These are phyloP conservation scores for Drosophila melanica DNA, from an alignment of 1,140 invertebrate species.

Conservation along the genomic window DNA sequence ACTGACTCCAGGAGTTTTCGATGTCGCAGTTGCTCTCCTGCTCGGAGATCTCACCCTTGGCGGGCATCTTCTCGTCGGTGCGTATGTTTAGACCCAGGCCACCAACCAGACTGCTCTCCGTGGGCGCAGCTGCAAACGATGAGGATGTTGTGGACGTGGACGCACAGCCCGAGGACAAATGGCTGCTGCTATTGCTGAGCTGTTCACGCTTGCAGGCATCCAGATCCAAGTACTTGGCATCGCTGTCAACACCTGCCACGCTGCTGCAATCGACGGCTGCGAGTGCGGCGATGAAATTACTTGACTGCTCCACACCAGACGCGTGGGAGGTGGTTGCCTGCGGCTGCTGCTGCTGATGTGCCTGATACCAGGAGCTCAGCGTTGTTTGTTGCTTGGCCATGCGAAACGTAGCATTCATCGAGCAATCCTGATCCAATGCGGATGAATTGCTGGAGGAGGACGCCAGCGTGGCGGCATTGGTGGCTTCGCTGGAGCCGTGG, in stretches of 20 bases:
- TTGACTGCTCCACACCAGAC: constrained; percentile 56
- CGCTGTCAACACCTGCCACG: constrained; percentile 60
- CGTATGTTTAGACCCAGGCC: constrained; percentile 89
- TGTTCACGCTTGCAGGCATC: constrained; percentile 80
- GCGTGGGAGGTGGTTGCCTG: constrained; percentile 35
- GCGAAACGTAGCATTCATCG: constrained; percentile 69
- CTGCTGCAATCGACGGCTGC: constrained; percentile 70
- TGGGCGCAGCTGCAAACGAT: constrained; percentile 70
- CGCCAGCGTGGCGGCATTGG: constrained; percentile 74
- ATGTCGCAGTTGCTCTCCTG: constrained; percentile 92
- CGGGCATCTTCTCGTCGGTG: constrained; percentile 93
- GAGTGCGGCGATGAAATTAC: constrained; percentile 70
- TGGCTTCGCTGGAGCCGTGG: constrained; percentile 66
- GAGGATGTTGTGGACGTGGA: constrained; percentile 69
- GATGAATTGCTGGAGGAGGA: constrained; percentile 75
- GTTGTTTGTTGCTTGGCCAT: constrained; percentile 57
- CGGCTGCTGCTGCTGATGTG: constrained; percentile 16
- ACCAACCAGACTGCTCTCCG: constrained; percentile 75
- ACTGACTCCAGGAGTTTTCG: constrained; percentile 87
- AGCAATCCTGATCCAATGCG: constrained; percentile 65
- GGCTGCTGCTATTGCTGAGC: constrained; percentile 62
- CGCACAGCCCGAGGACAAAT: constrained; percentile 61
- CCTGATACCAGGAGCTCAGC: constrained; percentile 53
- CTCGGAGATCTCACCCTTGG: constrained; percentile 91
- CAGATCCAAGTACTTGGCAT: constrained; percentile 77